A percentile compares a stretch with the other conserved stretches of the same genome.
phyloP scores from a whole-genome alignment of 2,888 invertebrate species.

The Chloromyia formosa region DNA sequence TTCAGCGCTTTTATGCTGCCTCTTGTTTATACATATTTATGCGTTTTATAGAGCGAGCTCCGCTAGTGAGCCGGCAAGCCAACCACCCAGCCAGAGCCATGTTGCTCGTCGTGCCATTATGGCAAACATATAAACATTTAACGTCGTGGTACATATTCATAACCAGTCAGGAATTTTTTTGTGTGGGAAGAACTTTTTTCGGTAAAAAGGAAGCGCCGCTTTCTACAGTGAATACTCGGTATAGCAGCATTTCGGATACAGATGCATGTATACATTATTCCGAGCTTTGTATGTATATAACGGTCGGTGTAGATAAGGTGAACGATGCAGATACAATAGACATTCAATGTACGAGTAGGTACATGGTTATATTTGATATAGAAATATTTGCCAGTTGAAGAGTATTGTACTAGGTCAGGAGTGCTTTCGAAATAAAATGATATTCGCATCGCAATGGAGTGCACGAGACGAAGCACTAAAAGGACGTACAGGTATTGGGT shows the following conservation, averaged over 20 bases:
- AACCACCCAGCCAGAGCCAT: too few relatives aligned
- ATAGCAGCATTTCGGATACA: slow-evolving; percentile 21
- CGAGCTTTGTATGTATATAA: too few relatives aligned
- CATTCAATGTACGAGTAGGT: slow-evolving; percentile 2
- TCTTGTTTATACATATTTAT: slow-evolving; percentile 35
- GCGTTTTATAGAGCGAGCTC: slow-evolving; percentile 26
- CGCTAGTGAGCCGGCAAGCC: too few relatives aligned
- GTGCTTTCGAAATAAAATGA: slow-evolving; percentile 20
- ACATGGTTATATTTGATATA: slow-evolving; percentile 16
- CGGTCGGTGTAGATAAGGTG: slow-evolving; percentile 16
- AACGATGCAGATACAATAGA: slow-evolving; percentile 26
- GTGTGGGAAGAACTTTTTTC: slow-evolving; percentile 38
- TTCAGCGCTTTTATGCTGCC: slow-evolving; percentile 28
- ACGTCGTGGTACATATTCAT: slow-evolving; percentile 37
- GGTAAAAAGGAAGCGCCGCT: slow-evolving; percentile 26
- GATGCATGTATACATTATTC: not conserved
- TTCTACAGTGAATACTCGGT: slow-evolving; percentile 13
- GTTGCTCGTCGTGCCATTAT: not conserved
- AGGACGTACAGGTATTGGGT: slow-evolving; percentile 9
- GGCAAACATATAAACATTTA: not conserved
- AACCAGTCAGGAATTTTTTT: slow-evolving; percentile 36
- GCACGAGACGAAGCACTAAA: slow-evolving; percentile 13
- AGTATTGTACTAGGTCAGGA: slow-evolving; percentile 38
- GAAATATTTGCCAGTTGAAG: slow-evolving; percentile 1
- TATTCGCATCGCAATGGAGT: slow-evolving; percentile 10